phyloP scores from a whole-genome alignment of 2,797 vertebrate species.

The Anguilla obscura region DNA sequence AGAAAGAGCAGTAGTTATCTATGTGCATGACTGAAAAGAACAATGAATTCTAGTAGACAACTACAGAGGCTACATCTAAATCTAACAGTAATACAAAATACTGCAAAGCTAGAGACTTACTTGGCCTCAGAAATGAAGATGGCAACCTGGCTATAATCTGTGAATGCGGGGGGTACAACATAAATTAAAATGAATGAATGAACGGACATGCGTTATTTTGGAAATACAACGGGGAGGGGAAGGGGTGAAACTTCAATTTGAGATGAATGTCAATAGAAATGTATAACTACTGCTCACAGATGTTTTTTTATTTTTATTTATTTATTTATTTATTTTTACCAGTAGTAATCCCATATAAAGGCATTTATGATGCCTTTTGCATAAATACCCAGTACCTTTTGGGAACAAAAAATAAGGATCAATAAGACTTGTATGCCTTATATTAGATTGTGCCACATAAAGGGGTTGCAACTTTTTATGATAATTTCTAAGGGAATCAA shows the following conservation, averaged over 20 bases:
- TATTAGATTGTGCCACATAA: neutral
- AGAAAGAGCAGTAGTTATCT: constrained; percentile 28
- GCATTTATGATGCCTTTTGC: neutral
- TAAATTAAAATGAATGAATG: constrained; percentile 25
- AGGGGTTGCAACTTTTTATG: neutral
- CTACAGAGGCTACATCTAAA: constrained; percentile 35
- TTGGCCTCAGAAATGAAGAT: constrained; percentile 63
- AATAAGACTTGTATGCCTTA: neutral
- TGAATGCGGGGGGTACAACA: constrained; percentile 61
- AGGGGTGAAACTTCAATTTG: neutral
- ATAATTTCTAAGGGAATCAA: neutral
- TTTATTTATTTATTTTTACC: neutral
- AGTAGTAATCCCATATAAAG: neutral
- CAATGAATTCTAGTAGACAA: constrained; percentile 15
- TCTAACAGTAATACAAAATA: constrained; percentile 55
- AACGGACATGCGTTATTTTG: constrained; percentile 44
- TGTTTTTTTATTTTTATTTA: neutral
- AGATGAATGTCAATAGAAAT: neutral
- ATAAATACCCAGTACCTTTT: neutral
- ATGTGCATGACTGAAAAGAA: neutral
- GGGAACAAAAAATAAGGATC: neutral
- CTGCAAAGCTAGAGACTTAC: constrained; percentile 63
- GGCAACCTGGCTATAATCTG: constrained; percentile 63
- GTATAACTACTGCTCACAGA: neutral
- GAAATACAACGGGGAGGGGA: constrained; percentile 15